Base-by-base conservation (phyloP, 2,797 vertebrate species). In the Scolopax rusticola region DNA sequence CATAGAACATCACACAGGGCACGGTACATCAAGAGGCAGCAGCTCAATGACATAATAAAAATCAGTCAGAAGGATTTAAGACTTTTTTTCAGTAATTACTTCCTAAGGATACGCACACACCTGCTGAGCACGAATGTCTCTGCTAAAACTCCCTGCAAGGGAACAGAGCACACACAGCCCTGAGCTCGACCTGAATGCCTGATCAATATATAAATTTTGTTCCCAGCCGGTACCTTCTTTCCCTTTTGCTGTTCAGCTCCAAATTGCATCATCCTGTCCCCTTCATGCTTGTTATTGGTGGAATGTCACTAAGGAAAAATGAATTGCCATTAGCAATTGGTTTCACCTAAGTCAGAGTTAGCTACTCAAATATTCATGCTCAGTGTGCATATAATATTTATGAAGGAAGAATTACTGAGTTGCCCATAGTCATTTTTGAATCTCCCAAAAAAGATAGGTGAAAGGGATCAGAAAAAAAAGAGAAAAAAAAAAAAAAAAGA, bases 311-410 rank as follows among this genome's bases (percentile, higher is more conserved):
- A 73, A 90, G 81, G 84, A 97, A 97, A 97, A 97, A 97, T 93
- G 96, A 80, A 93, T 94, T 89, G 93, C 94, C 94, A 96, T 95
- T 95, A 95, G 95, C 93, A 80, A 92, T 92, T 47, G 90, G 93
- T 92, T 95, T 95, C 95, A 96, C 93, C 94, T 94, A 94, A 95
- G 88, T 93, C 86, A 95, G 96, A 91, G 85, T 94, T 92, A 95
- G 86, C 96, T 97, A 17, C 92, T 97, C 94, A 96, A 95, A 97
- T 97, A 97, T 97, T 96, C 96, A 97, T 96, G 96, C 75, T 90
- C 57, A 61, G 21, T 7, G 0, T 75, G 56, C 87, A 97, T 97
- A 90, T 92, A 97, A 94, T 97, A 97, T 97, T 97, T 91, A 97
- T 97, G 96, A 97, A 84, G 93, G 61, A 92, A 95, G 95, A 97